Evolutionary conservation across 2,888 invertebrate species (phyloP).

Genomic region (Protodeltote pygarga): DNA sequence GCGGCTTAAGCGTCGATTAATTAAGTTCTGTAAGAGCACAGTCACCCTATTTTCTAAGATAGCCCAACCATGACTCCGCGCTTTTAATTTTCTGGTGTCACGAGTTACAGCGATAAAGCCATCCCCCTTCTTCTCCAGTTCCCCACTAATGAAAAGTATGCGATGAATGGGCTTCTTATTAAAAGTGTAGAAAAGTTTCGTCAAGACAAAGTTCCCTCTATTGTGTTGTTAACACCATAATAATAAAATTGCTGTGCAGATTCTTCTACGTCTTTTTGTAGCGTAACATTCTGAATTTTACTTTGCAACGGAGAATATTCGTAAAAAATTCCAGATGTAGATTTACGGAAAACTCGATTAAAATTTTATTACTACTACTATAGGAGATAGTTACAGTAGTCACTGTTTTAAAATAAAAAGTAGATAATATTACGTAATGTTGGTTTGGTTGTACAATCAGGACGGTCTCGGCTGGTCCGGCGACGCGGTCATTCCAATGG

Average conservation of each 20-base stretch:
- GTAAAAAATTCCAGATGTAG: background rate
- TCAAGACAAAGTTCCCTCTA: constrained; percentile 71
- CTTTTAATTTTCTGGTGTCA: constrained; percentile 85
- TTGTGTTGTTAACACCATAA: constrained; percentile 63
- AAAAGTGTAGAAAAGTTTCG: constrained; percentile 79
- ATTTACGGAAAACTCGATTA: too few relatives aligned
- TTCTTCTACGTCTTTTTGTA: constrained; percentile 36
- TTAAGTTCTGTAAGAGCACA: constrained; percentile 76
- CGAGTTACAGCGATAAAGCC: constrained; percentile 79
- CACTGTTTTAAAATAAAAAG: constrained; percentile 10
- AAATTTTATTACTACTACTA: too few relatives aligned
- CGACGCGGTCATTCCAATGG: constrained; percentile 73
- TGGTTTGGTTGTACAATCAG: constrained; percentile 40
- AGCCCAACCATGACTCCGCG: constrained; percentile 76
- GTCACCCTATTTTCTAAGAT: constrained; percentile 80
- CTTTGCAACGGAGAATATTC: constrained; percentile 3
- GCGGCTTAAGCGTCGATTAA: constrained; percentile 74
- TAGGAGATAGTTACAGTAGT: too few relatives aligned
- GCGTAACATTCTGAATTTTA: constrained; percentile 20
- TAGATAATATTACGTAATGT: constrained; percentile 19
- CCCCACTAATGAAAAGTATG: constrained; percentile 73
- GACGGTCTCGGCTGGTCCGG: constrained; percentile 62
- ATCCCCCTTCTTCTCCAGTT: constrained; percentile 63
- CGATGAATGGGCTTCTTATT: constrained; percentile 81
- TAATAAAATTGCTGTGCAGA: constrained; percentile 55